A percentile compares a stretch with the other conserved stretches of the same genome.
Evolutionary conservation across 2,888 invertebrate species (phyloP).

Genomic region (Xanthostigma xanthostigma): DNA sequence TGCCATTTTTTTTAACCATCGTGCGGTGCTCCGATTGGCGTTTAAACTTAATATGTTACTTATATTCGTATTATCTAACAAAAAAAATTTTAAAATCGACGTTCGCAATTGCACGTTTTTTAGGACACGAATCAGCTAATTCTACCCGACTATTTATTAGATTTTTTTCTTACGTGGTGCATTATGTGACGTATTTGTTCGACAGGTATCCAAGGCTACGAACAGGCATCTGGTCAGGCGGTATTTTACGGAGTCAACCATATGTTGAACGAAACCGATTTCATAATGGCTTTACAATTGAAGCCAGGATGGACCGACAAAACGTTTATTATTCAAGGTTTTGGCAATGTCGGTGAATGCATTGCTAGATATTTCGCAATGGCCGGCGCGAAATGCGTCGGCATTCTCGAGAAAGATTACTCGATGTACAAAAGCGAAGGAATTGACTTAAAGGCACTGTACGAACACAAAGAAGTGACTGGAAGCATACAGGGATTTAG

Average conservation of each 20-base stretch:
- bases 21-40: too few species aligned
- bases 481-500: slow-evolving; percentile 18
- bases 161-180: too few species aligned
- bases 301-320: slow-evolving; percentile 19
- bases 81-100: too few species aligned
- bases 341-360: slow-evolving; percentile 22
- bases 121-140: too few species aligned
- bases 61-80: too few species aligned
- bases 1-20: too few species aligned
- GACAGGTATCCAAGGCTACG: slow-evolving; percentile 18
- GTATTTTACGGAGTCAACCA: slow-evolving; percentile 19
- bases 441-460: slow-evolving; percentile 19
- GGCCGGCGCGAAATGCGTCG: slow-evolving; percentile 23
- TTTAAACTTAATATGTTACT: too few species aligned
- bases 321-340: slow-evolving; percentile 25
- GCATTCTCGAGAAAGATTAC: slow-evolving; percentile 23
- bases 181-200: too few species aligned
- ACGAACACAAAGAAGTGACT: slow-evolving; percentile 16
- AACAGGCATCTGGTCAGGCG: slow-evolving; percentile 18
- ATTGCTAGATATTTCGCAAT: slow-evolving; percentile 18
- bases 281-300: slow-evolving; percentile 17
- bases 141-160: too few species aligned
- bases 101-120: too few species aligned
- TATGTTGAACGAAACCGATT: slow-evolving; percentile 19
- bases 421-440: slow-evolving; percentile 20